Percentiles rank a stretch among this genome's conserved stretches.
Conservation (phyloP, 2,888 invertebrate genomes). For the Desoria tigrina region DNA sequence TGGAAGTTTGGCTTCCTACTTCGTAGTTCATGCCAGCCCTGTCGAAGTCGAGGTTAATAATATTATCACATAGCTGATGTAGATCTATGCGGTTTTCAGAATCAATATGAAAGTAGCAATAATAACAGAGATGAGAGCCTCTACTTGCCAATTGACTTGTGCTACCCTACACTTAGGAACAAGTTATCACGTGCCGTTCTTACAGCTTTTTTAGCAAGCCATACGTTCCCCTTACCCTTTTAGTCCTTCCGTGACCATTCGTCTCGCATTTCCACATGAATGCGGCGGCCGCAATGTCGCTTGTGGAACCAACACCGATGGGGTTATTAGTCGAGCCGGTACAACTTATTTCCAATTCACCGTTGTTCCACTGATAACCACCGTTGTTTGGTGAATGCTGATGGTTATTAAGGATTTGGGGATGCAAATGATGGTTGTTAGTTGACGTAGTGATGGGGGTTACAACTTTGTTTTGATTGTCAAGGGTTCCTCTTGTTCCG, state of each 20-base stretch:
- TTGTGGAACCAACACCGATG: not conserved
- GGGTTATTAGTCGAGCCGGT: constrained; percentile 15
- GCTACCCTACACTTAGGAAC: no score
- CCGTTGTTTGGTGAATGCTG: no score
- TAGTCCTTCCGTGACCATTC: constrained; percentile 49
- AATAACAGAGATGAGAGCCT: not conserved
- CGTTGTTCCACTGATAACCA: constrained; percentile 6
- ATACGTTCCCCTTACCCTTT: constrained; percentile 47
- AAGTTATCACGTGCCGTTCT: no score
- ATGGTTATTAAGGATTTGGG: not conserved
- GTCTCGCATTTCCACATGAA: constrained; percentile 51
- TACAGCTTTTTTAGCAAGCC: no score
- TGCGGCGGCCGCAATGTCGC: constrained; percentile 44
- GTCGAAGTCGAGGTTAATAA: no score
- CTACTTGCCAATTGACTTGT: no score
- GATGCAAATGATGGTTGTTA: constrained; percentile 5
- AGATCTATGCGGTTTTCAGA: not conserved
- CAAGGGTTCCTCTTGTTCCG: not conserved
- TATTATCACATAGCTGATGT: not conserved
- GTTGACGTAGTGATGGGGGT: constrained; percentile 1
- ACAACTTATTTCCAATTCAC: constrained; percentile 9
- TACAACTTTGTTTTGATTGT: not conserved
- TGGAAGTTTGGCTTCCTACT: no score
- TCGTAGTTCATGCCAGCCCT: no score
- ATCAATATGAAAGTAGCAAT: not conserved